Percentiles rank a stretch among this genome's conserved stretches.
Evolutionary conservation across 1,140 invertebrate genomes (phyloP).

Genomic region (Palaemon carinicauda): DNA sequence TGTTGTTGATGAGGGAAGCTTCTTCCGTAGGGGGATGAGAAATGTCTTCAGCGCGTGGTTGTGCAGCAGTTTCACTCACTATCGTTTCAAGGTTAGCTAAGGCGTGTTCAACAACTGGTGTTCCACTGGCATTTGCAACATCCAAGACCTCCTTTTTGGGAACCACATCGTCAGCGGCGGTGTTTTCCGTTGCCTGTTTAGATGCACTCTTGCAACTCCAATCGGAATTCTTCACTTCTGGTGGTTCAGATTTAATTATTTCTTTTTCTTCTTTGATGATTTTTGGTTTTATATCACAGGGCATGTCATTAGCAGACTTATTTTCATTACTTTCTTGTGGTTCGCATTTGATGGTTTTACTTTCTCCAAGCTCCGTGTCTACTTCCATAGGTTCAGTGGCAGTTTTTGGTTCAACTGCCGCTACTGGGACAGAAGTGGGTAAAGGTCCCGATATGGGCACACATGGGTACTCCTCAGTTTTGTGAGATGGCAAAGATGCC

Average conservation of each 20-base stretch:
- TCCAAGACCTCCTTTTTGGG: neutral
- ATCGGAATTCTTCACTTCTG: no score
- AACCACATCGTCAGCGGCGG: neutral
- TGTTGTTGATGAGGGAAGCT: slow-evolving; percentile 15
- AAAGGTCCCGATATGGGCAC: slow-evolving; percentile 37
- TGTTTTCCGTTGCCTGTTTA: neutral
- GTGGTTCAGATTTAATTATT: slow-evolving; percentile 17
- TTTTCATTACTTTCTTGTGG: neutral
- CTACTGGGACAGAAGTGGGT: slow-evolving; percentile 34
- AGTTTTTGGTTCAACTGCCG: slow-evolving; percentile 39
- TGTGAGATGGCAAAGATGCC: neutral
- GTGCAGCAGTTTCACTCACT: slow-evolving; percentile 40
- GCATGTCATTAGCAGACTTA: neutral
- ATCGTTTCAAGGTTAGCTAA: slow-evolving; percentile 45
- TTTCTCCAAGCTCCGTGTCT: slow-evolving; percentile 26
- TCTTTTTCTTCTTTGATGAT: neutral
- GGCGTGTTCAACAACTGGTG: slow-evolving; percentile 22
- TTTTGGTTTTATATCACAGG: no score
- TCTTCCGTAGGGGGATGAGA: slow-evolving; percentile 38
- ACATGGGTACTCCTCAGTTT: neutral
- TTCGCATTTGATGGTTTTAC: slow-evolving; percentile 31
- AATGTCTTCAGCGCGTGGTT: slow-evolving; percentile 29
- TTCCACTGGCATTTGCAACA: neutral
- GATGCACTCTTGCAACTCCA: neutral
- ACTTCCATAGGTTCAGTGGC: slow-evolving; percentile 44